A percentile compares a stretch with the other conserved stretches of the same genome.
Conservation (phyloP, 2,888 invertebrate species). For the Andrena minutula region DNA sequence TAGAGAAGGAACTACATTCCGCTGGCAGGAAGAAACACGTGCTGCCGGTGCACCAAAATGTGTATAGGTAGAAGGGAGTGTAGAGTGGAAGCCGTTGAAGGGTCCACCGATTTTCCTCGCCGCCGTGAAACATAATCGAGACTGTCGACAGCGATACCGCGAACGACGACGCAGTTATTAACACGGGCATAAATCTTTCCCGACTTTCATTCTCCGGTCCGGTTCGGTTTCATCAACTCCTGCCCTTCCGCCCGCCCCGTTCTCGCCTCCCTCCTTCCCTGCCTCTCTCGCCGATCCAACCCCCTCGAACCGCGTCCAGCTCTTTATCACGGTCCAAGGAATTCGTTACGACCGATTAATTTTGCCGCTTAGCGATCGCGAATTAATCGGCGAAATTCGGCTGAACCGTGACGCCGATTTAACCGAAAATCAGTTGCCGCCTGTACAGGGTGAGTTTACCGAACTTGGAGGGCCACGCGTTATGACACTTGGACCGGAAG, state of each 20-base stretch:
- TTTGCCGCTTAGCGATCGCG: conserved; percentile 40
- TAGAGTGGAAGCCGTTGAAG: conserved; percentile 3
- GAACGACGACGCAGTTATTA: conserved; percentile 47
- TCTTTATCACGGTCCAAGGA: conserved; percentile 58
- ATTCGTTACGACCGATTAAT: conserved; percentile 47
- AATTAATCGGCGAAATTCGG: conserved; percentile 54
- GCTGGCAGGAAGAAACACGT: not conserved
- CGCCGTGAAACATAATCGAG: conserved; percentile 38
- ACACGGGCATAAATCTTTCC: conserved; percentile 49
- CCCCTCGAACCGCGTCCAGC: conserved; percentile 24
- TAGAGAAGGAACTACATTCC: not conserved
- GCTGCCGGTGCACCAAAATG: not conserved
- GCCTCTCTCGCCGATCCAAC: not conserved
- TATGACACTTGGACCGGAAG: conserved; percentile 62
- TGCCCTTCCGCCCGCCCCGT: not conserved
- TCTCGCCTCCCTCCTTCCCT: not conserved
- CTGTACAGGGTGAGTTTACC: conserved; percentile 45
- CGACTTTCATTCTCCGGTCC: conserved; percentile 46
- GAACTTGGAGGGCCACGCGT: conserved; percentile 36
- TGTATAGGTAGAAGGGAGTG: not conserved
- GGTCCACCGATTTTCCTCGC: conserved; percentile 45
- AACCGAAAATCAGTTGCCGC: conserved; percentile 54
- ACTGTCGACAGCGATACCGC: conserved; percentile 31
- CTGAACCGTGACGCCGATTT: conserved; percentile 42
- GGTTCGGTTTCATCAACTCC: conserved; percentile 44